A percentile compares a stretch with the other conserved stretches of the same genome.
phyloP scores from a whole-genome alignment of 2,797 vertebrate genomes.

The Aselliscus stoliczkanus region DNA sequence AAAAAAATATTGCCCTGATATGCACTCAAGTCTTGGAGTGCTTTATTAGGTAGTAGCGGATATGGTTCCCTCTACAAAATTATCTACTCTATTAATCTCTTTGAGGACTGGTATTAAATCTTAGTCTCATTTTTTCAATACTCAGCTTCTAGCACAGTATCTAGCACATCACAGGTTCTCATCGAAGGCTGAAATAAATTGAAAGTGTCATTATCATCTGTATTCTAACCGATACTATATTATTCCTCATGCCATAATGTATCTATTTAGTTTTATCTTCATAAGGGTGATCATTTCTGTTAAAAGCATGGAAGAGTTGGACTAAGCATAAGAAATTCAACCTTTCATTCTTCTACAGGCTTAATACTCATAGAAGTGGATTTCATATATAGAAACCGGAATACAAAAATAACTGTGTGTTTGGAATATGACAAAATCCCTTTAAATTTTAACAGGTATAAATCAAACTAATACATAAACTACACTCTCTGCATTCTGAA shows the following conservation, averaged over 20 bases:
- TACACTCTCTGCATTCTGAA: slow-evolving; percentile 71
- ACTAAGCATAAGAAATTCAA: slow-evolving; percentile 64
- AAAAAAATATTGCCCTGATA: not conserved
- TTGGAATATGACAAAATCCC: slow-evolving; percentile 70
- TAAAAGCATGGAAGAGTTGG: slow-evolving; percentile 27
- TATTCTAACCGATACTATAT: not conserved
- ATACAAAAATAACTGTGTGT: slow-evolving; percentile 72
- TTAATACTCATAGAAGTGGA: slow-evolving; percentile 69
- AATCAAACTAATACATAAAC: slow-evolving; percentile 69
- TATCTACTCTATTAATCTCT: not conserved
- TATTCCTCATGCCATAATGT: not conserved
- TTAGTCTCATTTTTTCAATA: not conserved
- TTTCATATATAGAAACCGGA: slow-evolving; percentile 65
- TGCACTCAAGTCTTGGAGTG: not conserved
- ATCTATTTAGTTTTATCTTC: slow-evolving; percentile 62
- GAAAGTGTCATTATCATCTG: not conserved
- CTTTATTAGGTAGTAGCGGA: not conserved
- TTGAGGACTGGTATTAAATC: not conserved
- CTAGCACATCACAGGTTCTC: not conserved
- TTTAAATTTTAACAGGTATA: slow-evolving; percentile 68
- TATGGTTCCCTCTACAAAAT: not conserved
- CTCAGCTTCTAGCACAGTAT: not conserved
- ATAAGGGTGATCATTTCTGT: slow-evolving; percentile 57
- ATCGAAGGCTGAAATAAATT: not conserved
- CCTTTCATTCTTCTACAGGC: slow-evolving; percentile 69